Conservation (phyloP, 1,140 invertebrate genomes). For the Dendrolimus punctatus region DNA sequence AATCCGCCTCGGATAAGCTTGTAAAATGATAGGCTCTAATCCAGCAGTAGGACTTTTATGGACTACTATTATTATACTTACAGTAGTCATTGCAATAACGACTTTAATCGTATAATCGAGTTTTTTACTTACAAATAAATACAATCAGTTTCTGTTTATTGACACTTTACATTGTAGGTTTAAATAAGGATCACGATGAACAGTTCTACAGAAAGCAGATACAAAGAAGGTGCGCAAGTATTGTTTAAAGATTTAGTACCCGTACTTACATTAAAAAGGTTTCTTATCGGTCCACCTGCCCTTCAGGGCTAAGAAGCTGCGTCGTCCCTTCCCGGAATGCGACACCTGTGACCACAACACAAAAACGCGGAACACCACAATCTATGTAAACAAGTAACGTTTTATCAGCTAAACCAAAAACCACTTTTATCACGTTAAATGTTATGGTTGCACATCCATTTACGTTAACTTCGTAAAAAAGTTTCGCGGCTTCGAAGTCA, state of each 20-base stretch:
- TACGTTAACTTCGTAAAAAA: slow-evolving; percentile 32
- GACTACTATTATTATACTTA: too few relatives aligned
- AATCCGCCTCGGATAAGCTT: too few relatives aligned
- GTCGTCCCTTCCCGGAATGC: slow-evolving; percentile 53
- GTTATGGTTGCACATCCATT: slow-evolving; percentile 16
- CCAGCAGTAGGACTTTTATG: too few relatives aligned
- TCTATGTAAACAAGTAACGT: slow-evolving; percentile 6
- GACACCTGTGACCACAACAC: slow-evolving; percentile 58
- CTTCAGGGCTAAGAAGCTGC: slow-evolving; percentile 31
- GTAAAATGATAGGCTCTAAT: too few relatives aligned
- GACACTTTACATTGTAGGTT: too few relatives aligned
- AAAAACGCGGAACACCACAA: slow-evolving; percentile 20
- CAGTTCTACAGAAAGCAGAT: too few relatives aligned
- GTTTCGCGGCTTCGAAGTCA: slow-evolving; percentile 36
- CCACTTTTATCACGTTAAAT: slow-evolving; percentile 29
- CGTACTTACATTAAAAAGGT: slow-evolving; percentile 30
- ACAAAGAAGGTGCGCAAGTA: too few relatives aligned
- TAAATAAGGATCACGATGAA: too few relatives aligned
- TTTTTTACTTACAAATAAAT: too few relatives aligned
- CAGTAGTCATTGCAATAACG: too few relatives aligned
- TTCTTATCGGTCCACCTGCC: slow-evolving; percentile 46
- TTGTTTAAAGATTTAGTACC: not conserved
- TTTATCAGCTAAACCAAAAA: slow-evolving; percentile 8
- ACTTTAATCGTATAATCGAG: too few relatives aligned
- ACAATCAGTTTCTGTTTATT: too few relatives aligned